Conservation (phyloP, 2,113 vertebrate genomes). For the Bufo bufo region DNA sequence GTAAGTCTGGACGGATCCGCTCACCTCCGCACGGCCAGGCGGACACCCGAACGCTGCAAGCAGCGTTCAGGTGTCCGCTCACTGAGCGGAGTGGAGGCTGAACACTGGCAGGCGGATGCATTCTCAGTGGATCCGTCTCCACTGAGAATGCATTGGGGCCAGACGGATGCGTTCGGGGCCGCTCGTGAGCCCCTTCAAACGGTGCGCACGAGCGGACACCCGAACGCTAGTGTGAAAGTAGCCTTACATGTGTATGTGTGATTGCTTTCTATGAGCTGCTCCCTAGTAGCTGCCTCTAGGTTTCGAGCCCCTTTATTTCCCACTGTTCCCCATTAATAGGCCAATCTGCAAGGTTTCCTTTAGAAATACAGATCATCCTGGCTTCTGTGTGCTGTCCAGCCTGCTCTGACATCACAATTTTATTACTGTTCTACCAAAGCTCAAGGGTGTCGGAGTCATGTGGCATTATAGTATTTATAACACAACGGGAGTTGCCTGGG, state of each 20-base stretch:
- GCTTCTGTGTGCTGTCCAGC: conserved; percentile 24
- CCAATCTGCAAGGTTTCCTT: background rate
- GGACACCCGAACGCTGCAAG: too few relatives aligned
- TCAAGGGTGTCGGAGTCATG: background rate
- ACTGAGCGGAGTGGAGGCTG: too few relatives aligned
- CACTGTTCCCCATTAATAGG: background rate
- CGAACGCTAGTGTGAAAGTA: too few relatives aligned
- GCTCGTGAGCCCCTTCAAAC: too few relatives aligned
- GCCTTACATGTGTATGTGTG: background rate
- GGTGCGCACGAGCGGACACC: too few relatives aligned
- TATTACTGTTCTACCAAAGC: conserved; percentile 23
- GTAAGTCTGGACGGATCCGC: too few relatives aligned
- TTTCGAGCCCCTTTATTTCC: background rate
- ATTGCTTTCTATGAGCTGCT: background rate
- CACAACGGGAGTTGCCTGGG: conserved; percentile 5
- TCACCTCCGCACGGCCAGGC: too few relatives aligned
- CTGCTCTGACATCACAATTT: conserved; percentile 12
- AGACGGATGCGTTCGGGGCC: too few relatives aligned
- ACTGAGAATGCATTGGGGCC: too few relatives aligned
- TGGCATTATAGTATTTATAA: conserved; percentile 31
- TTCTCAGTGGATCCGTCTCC: too few relatives aligned
- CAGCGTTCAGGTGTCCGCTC: too few relatives aligned
- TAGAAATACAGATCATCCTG: conserved; percentile 11
- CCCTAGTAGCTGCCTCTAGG: background rate
- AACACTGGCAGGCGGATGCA: too few relatives aligned